Percentiles rank a stretch among this genome's conserved stretches.
phyloP scores from a whole-genome alignment of 2,797 vertebrate genomes.

The Myotis planiceps region DNA sequence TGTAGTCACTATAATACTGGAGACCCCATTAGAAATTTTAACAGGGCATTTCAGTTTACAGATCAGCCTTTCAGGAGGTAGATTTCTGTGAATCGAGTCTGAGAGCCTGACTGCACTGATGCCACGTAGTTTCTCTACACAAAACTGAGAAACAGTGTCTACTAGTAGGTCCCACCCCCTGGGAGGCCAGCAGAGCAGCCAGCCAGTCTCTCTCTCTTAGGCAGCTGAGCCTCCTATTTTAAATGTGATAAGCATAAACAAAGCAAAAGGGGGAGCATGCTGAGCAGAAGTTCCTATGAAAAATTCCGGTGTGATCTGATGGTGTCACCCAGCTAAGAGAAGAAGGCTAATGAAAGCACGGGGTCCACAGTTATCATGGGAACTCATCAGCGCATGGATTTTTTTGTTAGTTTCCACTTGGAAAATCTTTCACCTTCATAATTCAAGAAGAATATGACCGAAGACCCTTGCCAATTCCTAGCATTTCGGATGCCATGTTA shows the following conservation, averaged over 20 bases:
- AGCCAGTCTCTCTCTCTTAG: neutral
- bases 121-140: neutral
- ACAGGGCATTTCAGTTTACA: neutral
- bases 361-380: neutral
- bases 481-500: neutral
- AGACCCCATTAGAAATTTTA: neutral
- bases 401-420: neutral
- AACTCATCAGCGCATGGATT: neutral
- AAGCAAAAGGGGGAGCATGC: neutral
- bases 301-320: neutral
- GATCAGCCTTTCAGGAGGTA: neutral
- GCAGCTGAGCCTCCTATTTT: neutral
- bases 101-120: neutral
- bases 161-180: neutral
- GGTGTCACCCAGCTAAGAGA: neutral
- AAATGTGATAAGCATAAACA: neutral
- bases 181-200: neutral
- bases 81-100: neutral
- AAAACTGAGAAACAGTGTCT: neutral
- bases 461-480: neutral
- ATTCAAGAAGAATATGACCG: neutral
- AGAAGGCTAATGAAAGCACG: neutral
- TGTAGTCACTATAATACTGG: neutral
- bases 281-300: neutral
- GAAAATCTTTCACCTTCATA: conserved; percentile 41